Base-by-base conservation (phyloP, 2,113 vertebrate genomes). In the Albula glossodonta region DNA sequence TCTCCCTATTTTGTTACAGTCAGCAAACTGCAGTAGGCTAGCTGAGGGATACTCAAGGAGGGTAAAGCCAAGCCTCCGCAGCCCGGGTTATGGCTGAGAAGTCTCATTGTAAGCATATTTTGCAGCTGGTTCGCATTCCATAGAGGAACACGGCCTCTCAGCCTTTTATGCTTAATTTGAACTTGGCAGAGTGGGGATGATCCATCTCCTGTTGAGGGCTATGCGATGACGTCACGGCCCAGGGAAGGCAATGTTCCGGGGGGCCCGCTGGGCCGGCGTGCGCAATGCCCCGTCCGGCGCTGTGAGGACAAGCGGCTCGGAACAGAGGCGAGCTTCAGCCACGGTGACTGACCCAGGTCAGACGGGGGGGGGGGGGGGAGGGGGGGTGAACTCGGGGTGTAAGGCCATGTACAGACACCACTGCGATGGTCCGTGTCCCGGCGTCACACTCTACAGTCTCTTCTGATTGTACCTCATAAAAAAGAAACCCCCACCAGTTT, bases 161-260 rank as follows among this genome's bases (percentile, higher is more conserved):
- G 22, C 60, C 60, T 66, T 66, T 66, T 66, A 66, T 66, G 60
- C 60, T 66, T 66, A 66, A 66, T 66, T 66, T 66, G 17, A 66
- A 66, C 60, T 66, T 66, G 60, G 60, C 60, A 66, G 60, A 66
- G 60, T 66, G 60, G 60, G 60, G 60, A 66, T 66, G 60, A 66
- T 66, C 60, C 60, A 66, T 66, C 60, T 66, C 60, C 4, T 15
- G 15, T 22, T 66, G 60, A 66, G 60, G 19, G 60, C 60, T 66
- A 19, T 19, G 60, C 7, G 60, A 66, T 66, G 60, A 66, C 60
- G 60, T 66, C 60, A 66, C 7, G 2, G 60, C 60, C 60, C 22
- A 2, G 60, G 6, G 60, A 66, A 66, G 60, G 17, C 60, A 66
- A 66, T 66, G 60, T 66, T 66, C 60, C 22, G 60, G 17, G 60